Percentiles rank a stretch among this genome's conserved stretches.
These are phyloP conservation scores for Misgurnus anguillicaudatus DNA, from an alignment of 2,113 vertebrate species.

Conservation along the genomic window DNA sequence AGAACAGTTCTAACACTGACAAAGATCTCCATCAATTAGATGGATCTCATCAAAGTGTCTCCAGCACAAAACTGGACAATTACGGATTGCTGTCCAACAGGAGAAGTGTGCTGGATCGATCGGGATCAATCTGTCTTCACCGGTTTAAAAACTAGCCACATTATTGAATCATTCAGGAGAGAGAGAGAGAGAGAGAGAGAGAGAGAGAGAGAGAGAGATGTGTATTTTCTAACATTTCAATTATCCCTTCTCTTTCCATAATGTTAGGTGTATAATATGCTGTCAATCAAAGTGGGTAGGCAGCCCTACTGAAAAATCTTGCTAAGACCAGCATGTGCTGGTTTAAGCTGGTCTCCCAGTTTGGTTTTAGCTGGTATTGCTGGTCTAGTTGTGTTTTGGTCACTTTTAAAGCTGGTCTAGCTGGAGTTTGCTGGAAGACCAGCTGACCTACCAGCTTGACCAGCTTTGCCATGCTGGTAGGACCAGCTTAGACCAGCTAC, in stretches of 20 bases:
- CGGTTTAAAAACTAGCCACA: conserved; percentile 14
- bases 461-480: too few species aligned
- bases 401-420: too few species aligned
- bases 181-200: not conserved
- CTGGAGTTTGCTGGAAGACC: too few species aligned
- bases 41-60: conserved; percentile 30
- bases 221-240: conserved; percentile 7
- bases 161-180: conserved; percentile 36
- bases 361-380: too few species aligned
- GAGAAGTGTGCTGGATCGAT: conserved; percentile 23
- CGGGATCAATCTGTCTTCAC: conserved; percentile 29
- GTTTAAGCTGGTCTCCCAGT: too few species aligned
- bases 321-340: too few species aligned
- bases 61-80: conserved; percentile 26
- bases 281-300: not conserved
- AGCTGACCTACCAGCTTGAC: too few species aligned
- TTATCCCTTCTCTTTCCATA: not conserved
- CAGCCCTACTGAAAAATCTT: too few species aligned
- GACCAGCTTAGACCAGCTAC: too few species aligned
- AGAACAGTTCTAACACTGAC: not conserved
- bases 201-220: not conserved
- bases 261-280: not conserved
- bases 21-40: conserved; percentile 4
- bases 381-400: too few species aligned
- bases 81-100: conserved; percentile 38